Base-by-base conservation (phyloP, 2,113 vertebrate genomes). In the Microcebus lehilahytsara region DNA sequence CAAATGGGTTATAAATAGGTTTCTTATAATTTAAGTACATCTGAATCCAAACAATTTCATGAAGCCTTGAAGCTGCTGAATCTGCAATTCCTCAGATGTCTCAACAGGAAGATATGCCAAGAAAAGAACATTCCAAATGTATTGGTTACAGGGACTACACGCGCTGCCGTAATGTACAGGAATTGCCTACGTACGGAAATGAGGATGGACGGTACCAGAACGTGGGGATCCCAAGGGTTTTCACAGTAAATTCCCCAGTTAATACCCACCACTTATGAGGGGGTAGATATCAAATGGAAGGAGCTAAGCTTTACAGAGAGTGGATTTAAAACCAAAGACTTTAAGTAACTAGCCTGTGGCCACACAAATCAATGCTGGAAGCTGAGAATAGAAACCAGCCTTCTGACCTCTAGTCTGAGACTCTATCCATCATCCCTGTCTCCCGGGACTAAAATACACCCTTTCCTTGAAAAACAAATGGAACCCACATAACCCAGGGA, bases 331-430 rank as follows among this genome's bases (percentile, higher is more conserved):
- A 89, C 60, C 89, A 58, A 87, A 88, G 67, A 80, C 87, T 78
- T 58, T 78, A 89, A 92, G 92, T 92, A 95, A 93, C 86, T 46
- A 62, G 37, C 20, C 56, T 49, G 20, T 60, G 64, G 56, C 81
- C 86, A 30, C 91, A 91, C 40, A 79, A 53, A 97, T 97, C 96
- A 86, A 95, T 97, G 72, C 77, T 89, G 67, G 85, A 69, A 83
- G 85, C 96, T 78, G 81, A 93, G 87, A 98, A 97, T 92, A 97
- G 92, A 98, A 96, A 51, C 27, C 56, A 25, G 66, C 32, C 93
- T 91, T 67, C 87, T 95, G 92, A 74, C 53, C 95, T 85, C 60
- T 12, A 20, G n/a, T 16, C 95, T 49, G 62, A 64, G 80, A 67
- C 56, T 49, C 95, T 9, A 92, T 97, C 90, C 81, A 96, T 94